Conservation (phyloP, 2,113 vertebrate species). For the Macheiramphus alcinus region DNA sequence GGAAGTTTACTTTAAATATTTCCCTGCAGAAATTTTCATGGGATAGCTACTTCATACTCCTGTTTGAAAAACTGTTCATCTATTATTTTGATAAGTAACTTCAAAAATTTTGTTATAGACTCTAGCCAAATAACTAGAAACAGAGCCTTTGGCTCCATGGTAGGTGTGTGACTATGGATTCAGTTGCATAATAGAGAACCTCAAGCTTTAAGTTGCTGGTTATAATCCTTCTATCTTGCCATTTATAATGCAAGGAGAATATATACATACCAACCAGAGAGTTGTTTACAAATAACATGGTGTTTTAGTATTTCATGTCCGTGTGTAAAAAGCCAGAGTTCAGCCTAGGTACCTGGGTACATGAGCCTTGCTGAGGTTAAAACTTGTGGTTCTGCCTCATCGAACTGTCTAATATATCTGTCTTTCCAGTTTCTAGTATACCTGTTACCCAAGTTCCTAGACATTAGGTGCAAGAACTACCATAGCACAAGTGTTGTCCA, state of each 20-base stretch:
- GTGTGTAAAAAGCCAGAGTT: background rate
- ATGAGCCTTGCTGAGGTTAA: background rate
- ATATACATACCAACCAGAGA: background rate
- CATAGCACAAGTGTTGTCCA: background rate
- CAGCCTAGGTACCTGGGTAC: accelerated
- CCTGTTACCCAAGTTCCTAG: background rate
- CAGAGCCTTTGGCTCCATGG: background rate
- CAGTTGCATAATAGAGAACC: background rate
- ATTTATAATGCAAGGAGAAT: background rate
- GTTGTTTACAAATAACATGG: background rate
- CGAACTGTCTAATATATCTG: background rate
- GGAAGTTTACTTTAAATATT: background rate
- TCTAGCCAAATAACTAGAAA: background rate
- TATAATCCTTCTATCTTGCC: background rate
- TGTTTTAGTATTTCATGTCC: background rate
- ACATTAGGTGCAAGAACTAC: background rate
- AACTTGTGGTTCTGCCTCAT: background rate
- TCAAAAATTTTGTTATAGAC: background rate
- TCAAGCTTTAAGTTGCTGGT: background rate
- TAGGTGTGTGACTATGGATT: background rate
- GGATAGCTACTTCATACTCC: background rate
- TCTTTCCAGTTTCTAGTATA: background rate
- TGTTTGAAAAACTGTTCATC: background rate
- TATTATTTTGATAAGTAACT: background rate
- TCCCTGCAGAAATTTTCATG: background rate